These are phyloP conservation scores for Lepidothrix coronata DNA, from an alignment of 2,113 vertebrate genomes.

Conservation along the genomic window DNA sequence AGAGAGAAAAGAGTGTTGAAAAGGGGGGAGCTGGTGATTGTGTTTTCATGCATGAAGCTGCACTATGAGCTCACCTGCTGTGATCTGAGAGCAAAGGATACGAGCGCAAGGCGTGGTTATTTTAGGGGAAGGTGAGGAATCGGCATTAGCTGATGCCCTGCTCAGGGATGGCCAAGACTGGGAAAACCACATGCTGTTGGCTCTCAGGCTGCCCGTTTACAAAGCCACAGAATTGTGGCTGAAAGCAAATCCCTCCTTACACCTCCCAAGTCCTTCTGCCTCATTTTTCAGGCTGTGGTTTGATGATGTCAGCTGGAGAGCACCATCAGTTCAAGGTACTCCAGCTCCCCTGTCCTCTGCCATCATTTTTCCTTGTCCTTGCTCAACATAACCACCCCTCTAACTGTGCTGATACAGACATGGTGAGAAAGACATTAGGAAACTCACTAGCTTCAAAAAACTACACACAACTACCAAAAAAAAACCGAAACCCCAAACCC, in stretches of 20 bases:
- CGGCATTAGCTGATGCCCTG: not conserved
- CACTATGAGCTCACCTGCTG: not conserved
- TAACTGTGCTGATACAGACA: not conserved
- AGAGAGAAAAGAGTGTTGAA: not conserved
- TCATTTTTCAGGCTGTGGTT: not conserved
- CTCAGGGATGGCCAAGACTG: not conserved
- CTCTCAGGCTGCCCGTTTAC: not conserved
- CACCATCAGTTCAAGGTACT: not conserved
- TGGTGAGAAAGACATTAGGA: not conserved
- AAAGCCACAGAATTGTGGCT: not conserved
- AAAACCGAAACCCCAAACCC: not conserved
- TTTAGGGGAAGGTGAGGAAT: not conserved
- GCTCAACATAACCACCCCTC: not conserved
- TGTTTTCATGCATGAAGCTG: not conserved
- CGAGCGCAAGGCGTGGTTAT: fast-evolving
- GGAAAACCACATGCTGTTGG: not conserved
- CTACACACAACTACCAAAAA: not conserved
- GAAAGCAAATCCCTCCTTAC: not conserved
- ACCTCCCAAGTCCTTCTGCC: not conserved
- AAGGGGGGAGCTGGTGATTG: not conserved
- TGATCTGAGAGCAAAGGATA: not conserved
- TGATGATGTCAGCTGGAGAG: not conserved
- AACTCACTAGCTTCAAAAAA: not conserved
- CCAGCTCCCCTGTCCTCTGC: not conserved
- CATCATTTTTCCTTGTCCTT: not conserved